phyloP scores from a whole-genome alignment of 1,140 invertebrate species.

The Drosophila rufa region DNA sequence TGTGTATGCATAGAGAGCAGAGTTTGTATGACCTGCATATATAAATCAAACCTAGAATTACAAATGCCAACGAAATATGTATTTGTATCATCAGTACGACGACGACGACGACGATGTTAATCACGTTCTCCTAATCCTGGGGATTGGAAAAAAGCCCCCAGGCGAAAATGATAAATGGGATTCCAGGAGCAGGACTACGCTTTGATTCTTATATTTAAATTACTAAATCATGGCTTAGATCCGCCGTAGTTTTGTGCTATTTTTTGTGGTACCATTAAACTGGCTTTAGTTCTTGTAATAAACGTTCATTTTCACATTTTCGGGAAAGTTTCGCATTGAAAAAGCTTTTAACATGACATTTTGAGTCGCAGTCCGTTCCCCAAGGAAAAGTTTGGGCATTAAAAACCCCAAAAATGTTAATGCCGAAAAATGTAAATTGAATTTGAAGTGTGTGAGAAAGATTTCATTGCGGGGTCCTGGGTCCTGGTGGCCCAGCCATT shows the following conservation, averaged over 20 bases:
- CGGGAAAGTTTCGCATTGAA: slow-evolving; percentile 29
- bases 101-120: slow-evolving; percentile 28
- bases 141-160: not conserved
- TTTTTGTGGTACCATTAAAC: slow-evolving; percentile 26
- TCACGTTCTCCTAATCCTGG: slow-evolving; percentile 40
- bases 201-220: slow-evolving; percentile 37
- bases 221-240: slow-evolving; percentile 25
- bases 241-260: not conserved
- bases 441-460: slow-evolving; percentile 58
- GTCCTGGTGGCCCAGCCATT: slow-evolving; percentile 24
- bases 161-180: slow-evolving; percentile 29
- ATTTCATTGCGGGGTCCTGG: slow-evolving; percentile 4
- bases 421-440: slow-evolving; percentile 74
- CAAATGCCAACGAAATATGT: slow-evolving; percentile 40
- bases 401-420: slow-evolving; percentile 56
- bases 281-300: slow-evolving; percentile 35
- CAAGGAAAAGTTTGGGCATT: slow-evolving; percentile 38
- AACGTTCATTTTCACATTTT: slow-evolving; percentile 54
- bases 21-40: slow-evolving; percentile 56
- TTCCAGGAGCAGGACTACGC: not conserved
- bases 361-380: not conserved
- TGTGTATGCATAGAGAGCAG: slow-evolving; percentile 59
- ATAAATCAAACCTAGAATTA: slow-evolving; percentile 48
- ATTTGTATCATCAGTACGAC: slow-evolving; percentile 16
- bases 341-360: slow-evolving; percentile 65